These are phyloP conservation scores for Lycocerus yunnanus DNA, from an alignment of 2,888 invertebrate genomes.

Conservation along the genomic window DNA sequence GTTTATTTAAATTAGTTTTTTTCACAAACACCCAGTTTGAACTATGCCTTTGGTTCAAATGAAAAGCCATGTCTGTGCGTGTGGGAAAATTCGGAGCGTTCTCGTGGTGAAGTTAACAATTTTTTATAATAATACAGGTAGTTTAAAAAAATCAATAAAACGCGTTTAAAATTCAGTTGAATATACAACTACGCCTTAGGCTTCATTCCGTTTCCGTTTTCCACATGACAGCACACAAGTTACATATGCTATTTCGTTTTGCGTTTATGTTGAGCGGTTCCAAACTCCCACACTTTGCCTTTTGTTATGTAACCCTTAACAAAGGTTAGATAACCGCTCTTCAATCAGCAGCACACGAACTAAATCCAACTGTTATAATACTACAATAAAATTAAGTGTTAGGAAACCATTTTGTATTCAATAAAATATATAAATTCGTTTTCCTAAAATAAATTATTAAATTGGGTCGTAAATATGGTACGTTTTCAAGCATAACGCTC, in stretches of 20 bases:
- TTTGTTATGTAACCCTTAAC: slow-evolving; percentile 7
- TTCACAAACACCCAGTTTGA: neutral
- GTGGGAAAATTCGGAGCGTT: neutral
- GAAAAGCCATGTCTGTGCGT: neutral
- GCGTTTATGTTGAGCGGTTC: slow-evolving; percentile 46
- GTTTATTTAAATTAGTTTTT: slow-evolving; percentile 2
- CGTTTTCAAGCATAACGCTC: slow-evolving; percentile 40
- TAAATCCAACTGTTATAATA: slow-evolving; percentile 46
- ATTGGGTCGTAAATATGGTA: slow-evolving; percentile 50
- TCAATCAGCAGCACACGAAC: slow-evolving; percentile 11
- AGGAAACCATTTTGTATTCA: slow-evolving; percentile 45
- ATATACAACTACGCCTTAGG: slow-evolving; percentile 53
- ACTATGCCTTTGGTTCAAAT: neutral
- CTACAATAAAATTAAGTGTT: slow-evolving; percentile 49
- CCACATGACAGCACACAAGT: slow-evolving; percentile 56
- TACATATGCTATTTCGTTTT: slow-evolving; percentile 49
- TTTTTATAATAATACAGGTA: neutral
- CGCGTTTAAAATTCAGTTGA: slow-evolving; percentile 38
- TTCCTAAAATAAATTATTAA: slow-evolving; percentile 46
- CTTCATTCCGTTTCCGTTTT: slow-evolving; percentile 55
- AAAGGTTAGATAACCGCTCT: slow-evolving; percentile 12
- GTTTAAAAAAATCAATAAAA: slow-evolving; percentile 4
- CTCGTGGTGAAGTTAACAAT: neutral
- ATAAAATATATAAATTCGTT: slow-evolving; percentile 41
- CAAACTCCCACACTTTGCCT: slow-evolving; percentile 42